These are phyloP conservation scores for Illadopsis cleaveri DNA, from an alignment of 2,113 vertebrate species.

Conservation along the genomic window DNA sequence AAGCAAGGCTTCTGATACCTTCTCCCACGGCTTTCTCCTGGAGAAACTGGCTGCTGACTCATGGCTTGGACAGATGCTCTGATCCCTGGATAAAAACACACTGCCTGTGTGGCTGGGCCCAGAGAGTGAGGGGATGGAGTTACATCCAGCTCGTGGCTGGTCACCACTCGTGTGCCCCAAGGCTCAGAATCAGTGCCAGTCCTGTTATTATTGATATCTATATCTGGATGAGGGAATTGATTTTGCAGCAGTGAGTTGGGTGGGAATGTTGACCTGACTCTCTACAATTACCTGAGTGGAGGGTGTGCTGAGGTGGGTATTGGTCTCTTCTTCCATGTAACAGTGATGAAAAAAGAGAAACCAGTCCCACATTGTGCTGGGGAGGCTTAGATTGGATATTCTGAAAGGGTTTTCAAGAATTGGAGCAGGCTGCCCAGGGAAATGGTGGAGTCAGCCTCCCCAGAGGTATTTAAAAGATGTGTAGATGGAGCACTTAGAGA, in stretches of 20 bases:
- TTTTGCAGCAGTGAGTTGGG: neutral
- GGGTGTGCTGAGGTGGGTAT: accelerated
- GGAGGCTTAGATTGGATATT: neutral
- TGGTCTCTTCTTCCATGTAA: neutral
- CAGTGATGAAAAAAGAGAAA: neutral
- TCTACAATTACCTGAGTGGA: neutral
- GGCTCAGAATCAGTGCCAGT: neutral
- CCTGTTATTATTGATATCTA: neutral
- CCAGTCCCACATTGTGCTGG: neutral
- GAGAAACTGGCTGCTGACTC: neutral
- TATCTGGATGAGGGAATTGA: neutral
- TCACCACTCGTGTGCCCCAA: neutral
- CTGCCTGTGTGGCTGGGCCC: neutral
- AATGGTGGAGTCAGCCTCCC: neutral
- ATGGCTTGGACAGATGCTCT: neutral
- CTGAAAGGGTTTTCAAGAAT: neutral
- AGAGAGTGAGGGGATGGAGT: too few species aligned
- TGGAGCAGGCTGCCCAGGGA: neutral
- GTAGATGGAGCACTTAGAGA: neutral
- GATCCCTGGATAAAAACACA: neutral
- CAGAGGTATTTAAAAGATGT: neutral
- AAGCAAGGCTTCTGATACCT: neutral
- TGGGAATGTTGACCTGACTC: neutral
- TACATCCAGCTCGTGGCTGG: neutral
- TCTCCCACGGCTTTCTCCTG: neutral